phyloP scores from a whole-genome alignment of 1,140 invertebrate genomes.

The Zaprionus ornatus region DNA sequence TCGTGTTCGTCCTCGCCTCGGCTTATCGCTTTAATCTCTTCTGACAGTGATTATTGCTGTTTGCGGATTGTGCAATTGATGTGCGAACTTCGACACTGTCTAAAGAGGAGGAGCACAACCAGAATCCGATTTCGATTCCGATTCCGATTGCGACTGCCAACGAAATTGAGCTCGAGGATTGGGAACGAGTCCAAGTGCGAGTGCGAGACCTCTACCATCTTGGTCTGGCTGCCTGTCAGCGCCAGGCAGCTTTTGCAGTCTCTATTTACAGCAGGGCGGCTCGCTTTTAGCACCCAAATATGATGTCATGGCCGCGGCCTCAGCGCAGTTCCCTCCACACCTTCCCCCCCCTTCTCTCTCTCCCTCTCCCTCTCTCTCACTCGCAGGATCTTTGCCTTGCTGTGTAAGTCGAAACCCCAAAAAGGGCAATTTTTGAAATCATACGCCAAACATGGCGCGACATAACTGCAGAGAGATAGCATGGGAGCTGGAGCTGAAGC shows the following conservation, averaged over 20 bases:
- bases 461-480: slow-evolving; percentile 57
- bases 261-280: slow-evolving; percentile 76
- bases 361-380: slow-evolving; percentile 6
- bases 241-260: slow-evolving; percentile 66
- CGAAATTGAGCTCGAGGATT: slow-evolving; percentile 5
- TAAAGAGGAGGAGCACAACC: slow-evolving; percentile 14
- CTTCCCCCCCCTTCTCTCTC: background rate
- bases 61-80: slow-evolving; percentile 82
- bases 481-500: slow-evolving; percentile 40
- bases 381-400: slow-evolving; percentile 10
- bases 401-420: slow-evolving; percentile 80
- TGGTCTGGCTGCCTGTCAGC: slow-evolving; percentile 42
- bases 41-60: slow-evolving; percentile 82
- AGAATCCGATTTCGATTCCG: slow-evolving; percentile 6
- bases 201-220: slow-evolving; percentile 41
- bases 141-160: background rate
- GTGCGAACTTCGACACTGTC: slow-evolving; percentile 78
- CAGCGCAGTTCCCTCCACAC: background rate
- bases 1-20: slow-evolving; percentile 53
- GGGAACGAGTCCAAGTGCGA: background rate
- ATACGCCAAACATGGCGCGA: slow-evolving; percentile 81
- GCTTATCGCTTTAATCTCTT: slow-evolving; percentile 82
- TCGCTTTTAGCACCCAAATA: slow-evolving; percentile 82
- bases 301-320: slow-evolving; percentile 75
- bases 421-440: slow-evolving; percentile 83